Conservation (phyloP, 2,888 invertebrate species). For the Drosophila maculinotata region DNA sequence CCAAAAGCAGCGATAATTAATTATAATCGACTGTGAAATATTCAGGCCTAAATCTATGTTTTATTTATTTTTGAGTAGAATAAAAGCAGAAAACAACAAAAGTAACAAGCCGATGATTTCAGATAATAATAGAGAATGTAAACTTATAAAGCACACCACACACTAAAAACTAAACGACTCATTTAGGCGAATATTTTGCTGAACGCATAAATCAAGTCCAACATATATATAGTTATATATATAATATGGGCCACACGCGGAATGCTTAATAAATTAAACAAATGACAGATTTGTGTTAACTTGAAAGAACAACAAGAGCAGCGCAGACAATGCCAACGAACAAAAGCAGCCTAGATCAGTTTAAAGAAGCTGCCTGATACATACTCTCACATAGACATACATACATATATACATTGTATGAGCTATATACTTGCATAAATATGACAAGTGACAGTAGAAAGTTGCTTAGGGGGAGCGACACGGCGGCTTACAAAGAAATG, state of each 20-base stretch:
- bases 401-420: neutral
- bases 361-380: slow-evolving; percentile 69
- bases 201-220: slow-evolving; percentile 44
- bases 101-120: neutral
- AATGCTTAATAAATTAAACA: slow-evolving; percentile 65
- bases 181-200: slow-evolving; percentile 33
- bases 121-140: slow-evolving; percentile 3
- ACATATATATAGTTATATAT: neutral
- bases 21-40: neutral
- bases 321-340: slow-evolving; percentile 42
- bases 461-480: slow-evolving; percentile 60
- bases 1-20: neutral
- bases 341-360: slow-evolving; percentile 66
- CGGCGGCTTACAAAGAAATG: slow-evolving; percentile 50
- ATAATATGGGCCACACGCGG: slow-evolving; percentile 56
- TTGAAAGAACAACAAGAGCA: slow-evolving; percentile 48
- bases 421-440: slow-evolving; percentile 50
- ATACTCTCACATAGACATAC: neutral
- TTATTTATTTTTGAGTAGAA: no score
- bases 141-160: slow-evolving; percentile 16
- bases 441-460: slow-evolving; percentile 78
- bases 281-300: slow-evolving; percentile 67
- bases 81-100: no score
- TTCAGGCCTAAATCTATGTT: no score
- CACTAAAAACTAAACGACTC: slow-evolving; percentile 43